phyloP scores from a whole-genome alignment of 1,140 invertebrate species.

The Trialeurodes vaporariorum region DNA sequence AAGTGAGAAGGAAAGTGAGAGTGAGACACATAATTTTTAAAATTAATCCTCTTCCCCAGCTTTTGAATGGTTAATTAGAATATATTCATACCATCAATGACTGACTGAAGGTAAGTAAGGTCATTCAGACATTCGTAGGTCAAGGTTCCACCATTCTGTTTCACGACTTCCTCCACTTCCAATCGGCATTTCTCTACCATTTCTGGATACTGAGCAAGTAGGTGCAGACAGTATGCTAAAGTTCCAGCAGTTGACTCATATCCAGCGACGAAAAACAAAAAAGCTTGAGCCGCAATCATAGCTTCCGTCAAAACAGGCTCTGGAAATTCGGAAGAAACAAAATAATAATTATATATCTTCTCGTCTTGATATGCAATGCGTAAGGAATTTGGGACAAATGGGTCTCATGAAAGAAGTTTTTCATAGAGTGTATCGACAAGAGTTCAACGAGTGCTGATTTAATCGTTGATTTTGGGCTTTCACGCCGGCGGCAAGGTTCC shows the following conservation, averaged over 20 bases:
- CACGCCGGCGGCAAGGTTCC: too few relatives aligned
- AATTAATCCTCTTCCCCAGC: too few relatives aligned
- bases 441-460: too few relatives aligned
- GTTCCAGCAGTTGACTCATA: background rate
- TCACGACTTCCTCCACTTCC: background rate
- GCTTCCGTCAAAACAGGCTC: background rate
- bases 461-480: too few relatives aligned
- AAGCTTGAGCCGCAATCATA: background rate
- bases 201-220: background rate
- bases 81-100: background rate
- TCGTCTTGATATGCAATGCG: too few relatives aligned
- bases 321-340: slow-evolving; percentile 5
- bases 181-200: background rate
- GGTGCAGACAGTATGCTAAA: background rate
- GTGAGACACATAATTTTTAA: too few relatives aligned
- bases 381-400: too few relatives aligned
- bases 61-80: too few relatives aligned
- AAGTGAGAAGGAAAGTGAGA: too few relatives aligned
- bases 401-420: too few relatives aligned
- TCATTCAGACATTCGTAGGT: background rate
- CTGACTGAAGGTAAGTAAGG: background rate
- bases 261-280: background rate
- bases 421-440: too few relatives aligned
- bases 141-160: background rate
- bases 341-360: too few relatives aligned